Percentiles rank a stretch among this genome's conserved stretches.
Evolutionary conservation across 2,888 invertebrate genomes (phyloP).

Genomic region (Lysandra bellargus): DNA sequence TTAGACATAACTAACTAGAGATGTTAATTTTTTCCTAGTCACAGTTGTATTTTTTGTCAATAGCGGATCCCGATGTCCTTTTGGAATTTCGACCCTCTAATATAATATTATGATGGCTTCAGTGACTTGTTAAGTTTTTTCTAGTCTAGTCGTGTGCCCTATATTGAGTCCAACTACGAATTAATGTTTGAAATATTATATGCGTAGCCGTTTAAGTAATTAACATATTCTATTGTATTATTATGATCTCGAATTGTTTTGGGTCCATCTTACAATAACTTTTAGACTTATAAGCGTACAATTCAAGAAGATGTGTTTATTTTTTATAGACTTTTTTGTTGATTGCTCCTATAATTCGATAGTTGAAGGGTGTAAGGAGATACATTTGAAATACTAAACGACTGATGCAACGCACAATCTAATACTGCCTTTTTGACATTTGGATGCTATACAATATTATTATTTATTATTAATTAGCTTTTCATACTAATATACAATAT

Average conservation of each 20-base stretch:
- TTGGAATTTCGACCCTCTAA: neutral
- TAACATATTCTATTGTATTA: neutral
- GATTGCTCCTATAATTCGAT: too few relatives aligned
- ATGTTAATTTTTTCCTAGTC: neutral
- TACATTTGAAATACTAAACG: neutral
- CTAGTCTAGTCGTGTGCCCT: slow-evolving; percentile 18
- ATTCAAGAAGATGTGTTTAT: neutral
- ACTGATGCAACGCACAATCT: neutral
- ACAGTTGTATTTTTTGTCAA: too few relatives aligned
- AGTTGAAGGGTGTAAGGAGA: too few relatives aligned
- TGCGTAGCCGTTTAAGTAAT: neutral
- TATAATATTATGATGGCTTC: neutral
- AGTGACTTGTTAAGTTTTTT: slow-evolving; percentile 6
- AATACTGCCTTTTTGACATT: neutral
- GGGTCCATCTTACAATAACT: slow-evolving; percentile 8
- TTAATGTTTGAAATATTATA: slow-evolving; percentile 24
- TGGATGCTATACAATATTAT: neutral
- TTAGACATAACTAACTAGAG: neutral
- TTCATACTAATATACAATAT: too few relatives aligned
- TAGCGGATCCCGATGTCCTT: too few relatives aligned
- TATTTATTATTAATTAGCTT: too few relatives aligned
- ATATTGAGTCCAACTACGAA: slow-evolving; percentile 15
- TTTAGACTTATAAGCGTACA: neutral
- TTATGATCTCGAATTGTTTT: slow-evolving; percentile 7
- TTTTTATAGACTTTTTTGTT: neutral